A percentile compares a stretch with the other conserved stretches of the same genome.
phyloP scores from a whole-genome alignment of 2,888 invertebrate species.

The Miltochrista miniata region DNA sequence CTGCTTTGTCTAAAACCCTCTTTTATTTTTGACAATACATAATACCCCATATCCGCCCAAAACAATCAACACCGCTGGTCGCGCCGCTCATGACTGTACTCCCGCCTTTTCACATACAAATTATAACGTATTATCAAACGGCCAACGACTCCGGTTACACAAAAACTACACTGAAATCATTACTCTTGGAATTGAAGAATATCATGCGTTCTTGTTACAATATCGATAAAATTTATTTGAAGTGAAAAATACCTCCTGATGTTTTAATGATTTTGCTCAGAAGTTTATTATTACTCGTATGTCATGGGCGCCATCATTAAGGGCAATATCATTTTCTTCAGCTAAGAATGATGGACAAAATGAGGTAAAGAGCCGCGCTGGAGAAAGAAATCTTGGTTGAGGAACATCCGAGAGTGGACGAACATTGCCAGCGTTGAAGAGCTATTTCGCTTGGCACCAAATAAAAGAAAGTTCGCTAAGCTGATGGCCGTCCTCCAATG shows the following conservation, averaged over 20 bases:
- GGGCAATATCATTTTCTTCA: too few species aligned
- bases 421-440: too few species aligned
- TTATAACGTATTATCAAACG: slow-evolving; percentile 40
- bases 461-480: too few species aligned
- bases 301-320: too few species aligned
- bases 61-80: neutral
- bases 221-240: slow-evolving; percentile 1
- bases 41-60: too few species aligned
- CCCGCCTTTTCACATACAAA: slow-evolving; percentile 14
- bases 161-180: slow-evolving; percentile 34
- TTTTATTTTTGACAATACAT: neutral
- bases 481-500: too few species aligned
- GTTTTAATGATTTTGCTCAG: neutral
- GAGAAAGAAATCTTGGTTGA: too few species aligned
- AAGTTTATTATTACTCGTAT: too few species aligned
- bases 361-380: too few species aligned
- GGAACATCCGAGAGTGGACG: too few species aligned
- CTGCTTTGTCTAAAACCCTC: neutral
- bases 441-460: too few species aligned
- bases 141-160: slow-evolving; percentile 34
- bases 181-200: slow-evolving; percentile 21
- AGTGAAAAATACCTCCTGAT: neutral
- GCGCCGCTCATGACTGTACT: slow-evolving; percentile 22
- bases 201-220: slow-evolving; percentile 19
- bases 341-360: too few species aligned